Base-by-base conservation (phyloP, 2,888 invertebrate species). In the Cyclophora albipunctata region DNA sequence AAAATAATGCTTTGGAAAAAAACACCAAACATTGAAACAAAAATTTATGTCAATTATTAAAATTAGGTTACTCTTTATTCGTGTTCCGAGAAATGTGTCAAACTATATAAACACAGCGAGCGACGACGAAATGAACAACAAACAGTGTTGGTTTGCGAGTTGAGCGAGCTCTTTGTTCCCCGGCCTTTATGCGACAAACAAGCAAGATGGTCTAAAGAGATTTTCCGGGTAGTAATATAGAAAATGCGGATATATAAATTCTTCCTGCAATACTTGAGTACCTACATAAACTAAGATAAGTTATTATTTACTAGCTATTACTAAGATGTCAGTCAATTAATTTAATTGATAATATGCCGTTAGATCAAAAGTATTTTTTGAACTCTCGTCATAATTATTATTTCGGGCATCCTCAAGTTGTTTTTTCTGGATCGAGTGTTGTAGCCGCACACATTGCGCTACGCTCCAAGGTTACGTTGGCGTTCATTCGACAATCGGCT, bases 191-290 rank as follows among this genome's bases (percentile, higher is more conserved):
- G 34, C 34, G 42, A 51, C 45, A 45, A 47, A 42, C 45, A 52
- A 49, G 46, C 60, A 57, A 68, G 55, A 49, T 62, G 64, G 60
- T 34, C 20, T 34, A 6, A 45, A 46, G 51, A 45, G 51, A 49
- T 61, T 65, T 63, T 45, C 51, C 42, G 7, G 45, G 50, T 59
- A 57, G 65, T 59, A 62, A 60, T 54, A 54, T 55, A 45, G 44
- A 53, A 58, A 55, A 49, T 61, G 55, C 59, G 54, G 58, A 50
- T 37, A 37, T 5, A 37, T 37, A 4, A 5, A 37, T 37, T 37
- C 37, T 37, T 50, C 20, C 20, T 20, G 20, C 20, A 20, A 20
- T 20, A 20, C 20, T 20, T 20, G 20, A 20, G 20, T 20, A 20
- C n/a, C n/a, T n/a, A n/a, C 20, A 20, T 20, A 20, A 20, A 20